Base-by-base conservation (phyloP, 1,140 invertebrate species). In the Pygmarrhopalites habei region DNA sequence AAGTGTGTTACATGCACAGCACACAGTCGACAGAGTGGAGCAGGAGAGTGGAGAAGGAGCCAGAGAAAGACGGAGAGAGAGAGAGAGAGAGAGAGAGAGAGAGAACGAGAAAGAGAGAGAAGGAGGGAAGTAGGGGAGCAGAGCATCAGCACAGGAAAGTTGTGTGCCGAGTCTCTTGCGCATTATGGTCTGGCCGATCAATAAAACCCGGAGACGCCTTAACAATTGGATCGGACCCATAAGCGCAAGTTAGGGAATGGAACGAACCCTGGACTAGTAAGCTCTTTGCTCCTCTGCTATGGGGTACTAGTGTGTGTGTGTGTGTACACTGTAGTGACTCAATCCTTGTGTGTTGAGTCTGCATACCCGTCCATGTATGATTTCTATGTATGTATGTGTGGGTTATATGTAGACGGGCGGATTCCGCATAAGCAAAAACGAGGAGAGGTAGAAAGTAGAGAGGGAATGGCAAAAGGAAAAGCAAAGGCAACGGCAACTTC, bases 121-220 rank as follows among this genome's bases (percentile, higher is more conserved):
- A 46, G 15, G 26, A 35, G 44, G 25, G 19, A 49, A 46, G 17
- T 32, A 52, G 46, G 46, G 49, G 29, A 60, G 29, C 59, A 21
- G 30, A 53, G 49, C 35, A 41, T 29, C 19, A n/a, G n/a, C n/a
- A n/a, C n/a, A n/a, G n/a, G n/a, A n/a, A n/a, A n/a, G n/a, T n/a
- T n/a, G n/a, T 28, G 26, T 57, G 35, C 28, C n/a, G 56, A 60
- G 46, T 64, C 62, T 64, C 62, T 64, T 64, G 62, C 62, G 62
- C 62, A 64, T 64, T 64, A 64, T 60, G 57, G 57, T 43, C 58
- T 53, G 47, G 57, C 41, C 57, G 62, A 64, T 64, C 62, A 64
- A 64, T 64, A 64, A 53, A 60, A 60, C 62, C 57, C 62, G 62
- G 62, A 64, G 62, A 59, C 62, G 62, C 62, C 62, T 64, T 64